A percentile compares a stretch with the other conserved stretches of the same genome.
Evolutionary conservation across 2,888 invertebrate genomes (phyloP).

Genomic region (Unio delphinus): DNA sequence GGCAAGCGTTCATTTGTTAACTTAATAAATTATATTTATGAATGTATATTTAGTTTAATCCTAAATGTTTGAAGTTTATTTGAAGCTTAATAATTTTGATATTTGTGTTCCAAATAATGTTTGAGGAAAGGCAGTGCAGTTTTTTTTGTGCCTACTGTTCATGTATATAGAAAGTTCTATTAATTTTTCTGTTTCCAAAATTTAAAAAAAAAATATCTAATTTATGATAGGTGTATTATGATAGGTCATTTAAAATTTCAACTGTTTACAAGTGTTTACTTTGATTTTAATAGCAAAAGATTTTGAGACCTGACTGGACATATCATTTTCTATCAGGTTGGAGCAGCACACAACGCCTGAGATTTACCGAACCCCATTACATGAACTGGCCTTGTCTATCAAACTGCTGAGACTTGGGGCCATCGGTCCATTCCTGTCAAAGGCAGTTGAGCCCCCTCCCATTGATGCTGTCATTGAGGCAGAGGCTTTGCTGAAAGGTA

Average conservation of each 20-base stretch:
- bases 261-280: too few relatives aligned
- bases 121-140: too few relatives aligned
- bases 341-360: conserved; percentile 92
- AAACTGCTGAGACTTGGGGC: conserved; percentile 91
- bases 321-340: conserved; percentile 60
- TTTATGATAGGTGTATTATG: too few relatives aligned
- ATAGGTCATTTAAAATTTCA: too few relatives aligned
- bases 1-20: conserved; percentile 48
- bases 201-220: too few relatives aligned
- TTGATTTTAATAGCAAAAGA: too few relatives aligned
- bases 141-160: too few relatives aligned
- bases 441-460: conserved; percentile 94
- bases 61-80: not conserved
- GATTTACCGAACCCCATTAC: conserved; percentile 97
- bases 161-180: too few relatives aligned
- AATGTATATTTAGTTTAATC: not conserved
- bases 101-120: not conserved
- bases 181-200: too few relatives aligned
- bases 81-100: not conserved
- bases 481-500: conserved; percentile 80
- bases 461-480: conserved; percentile 98
- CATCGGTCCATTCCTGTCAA: conserved; percentile 94
- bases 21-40: not conserved
- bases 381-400: conserved; percentile 92
- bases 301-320: too few relatives aligned